Base-by-base conservation (phyloP, 2,888 invertebrate genomes). In the Monoplex corrugatus region DNA sequence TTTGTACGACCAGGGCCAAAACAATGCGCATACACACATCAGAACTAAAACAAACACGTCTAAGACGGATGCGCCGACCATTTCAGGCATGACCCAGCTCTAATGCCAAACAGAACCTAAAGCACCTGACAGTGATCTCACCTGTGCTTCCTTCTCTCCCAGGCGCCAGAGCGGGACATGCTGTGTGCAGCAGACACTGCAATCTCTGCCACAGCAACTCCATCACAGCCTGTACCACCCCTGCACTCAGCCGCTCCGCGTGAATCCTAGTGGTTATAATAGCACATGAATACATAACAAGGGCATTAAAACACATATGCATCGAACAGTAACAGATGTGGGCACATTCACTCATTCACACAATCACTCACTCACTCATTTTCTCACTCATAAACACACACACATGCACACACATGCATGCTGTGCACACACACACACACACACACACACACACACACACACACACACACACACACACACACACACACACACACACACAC, bases 141-240 rank as follows among this genome's bases (percentile, higher is more conserved):
- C 87, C 86, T 63, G 78, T 45, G 13, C 35, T 35, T 8, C 85
- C 75, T 8, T 86, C 88, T 44, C 63, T 44, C 5, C 78, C 87
- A 35, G 75, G 75, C 28, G 80, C 89, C 72, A 90, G 83, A 35
- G 87, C 87, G 2, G 89, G 89, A 68, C 89, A 89, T 13, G 87
- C 91, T 28, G 84, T 68, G 44, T 90, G 89, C 28, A 91, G 80
- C 6, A 91, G 89, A 85, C 83, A 88, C 87, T 90, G 90, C 50
- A 97, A 95, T 90, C 97, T 97, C 32, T 96, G 95, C 94, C 96
- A 96, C 90, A 97, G 93, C 84, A 97, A 96, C 90, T 97, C 96
- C 28, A 97, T 95, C 2, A 97, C 96, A 89, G 96, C 96, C 92
- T 97, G 96, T 6, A 97, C 94, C 16, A 97, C 96, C 28, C 95